Evolutionary conservation across 1,140 invertebrate genomes (phyloP).

Genomic region (Micrasema longulum): DNA sequence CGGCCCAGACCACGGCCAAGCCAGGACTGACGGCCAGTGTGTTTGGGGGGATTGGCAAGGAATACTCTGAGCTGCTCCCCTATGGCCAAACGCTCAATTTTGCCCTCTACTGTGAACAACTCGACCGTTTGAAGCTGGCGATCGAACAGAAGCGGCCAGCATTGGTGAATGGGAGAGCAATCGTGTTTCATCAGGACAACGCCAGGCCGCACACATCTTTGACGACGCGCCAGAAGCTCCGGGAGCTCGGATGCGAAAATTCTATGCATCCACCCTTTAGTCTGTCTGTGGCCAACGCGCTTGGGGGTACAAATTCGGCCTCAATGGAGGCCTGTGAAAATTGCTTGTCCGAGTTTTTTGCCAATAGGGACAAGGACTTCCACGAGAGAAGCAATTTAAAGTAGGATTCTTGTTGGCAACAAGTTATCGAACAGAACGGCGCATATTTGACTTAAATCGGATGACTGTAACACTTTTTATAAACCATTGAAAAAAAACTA

Average conservation of each 20-base stretch:
- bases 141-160: constrained; percentile 2
- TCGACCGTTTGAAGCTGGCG: not conserved
- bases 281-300: too few species aligned
- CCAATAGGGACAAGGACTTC: constrained; percentile 22
- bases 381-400: constrained; percentile 18
- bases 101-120: constrained; percentile 1
- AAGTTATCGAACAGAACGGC: constrained; percentile 28
- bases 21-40: not conserved
- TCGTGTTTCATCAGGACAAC: constrained; percentile 13
- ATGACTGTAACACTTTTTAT: constrained; percentile 17
- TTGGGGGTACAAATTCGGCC: too few species aligned
- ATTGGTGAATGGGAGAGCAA: constrained; percentile 23
- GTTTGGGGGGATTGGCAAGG: too few species aligned
- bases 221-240: constrained; percentile 19
- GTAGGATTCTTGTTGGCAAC: constrained; percentile 4
- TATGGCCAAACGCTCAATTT: too few species aligned
- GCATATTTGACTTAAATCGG: constrained; percentile 17
- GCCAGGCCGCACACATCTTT: constrained; percentile 24
- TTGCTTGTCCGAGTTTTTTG: constrained; percentile 25
- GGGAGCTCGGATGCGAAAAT: constrained; percentile 14
- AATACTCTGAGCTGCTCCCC: too few species aligned
- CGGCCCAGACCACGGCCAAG: not conserved
- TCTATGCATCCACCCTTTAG: too few species aligned
- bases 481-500: too few species aligned
- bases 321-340: constrained; percentile 21